Evolutionary conservation across 2,888 invertebrate genomes (phyloP).

Genomic region (Idaea straminata): DNA sequence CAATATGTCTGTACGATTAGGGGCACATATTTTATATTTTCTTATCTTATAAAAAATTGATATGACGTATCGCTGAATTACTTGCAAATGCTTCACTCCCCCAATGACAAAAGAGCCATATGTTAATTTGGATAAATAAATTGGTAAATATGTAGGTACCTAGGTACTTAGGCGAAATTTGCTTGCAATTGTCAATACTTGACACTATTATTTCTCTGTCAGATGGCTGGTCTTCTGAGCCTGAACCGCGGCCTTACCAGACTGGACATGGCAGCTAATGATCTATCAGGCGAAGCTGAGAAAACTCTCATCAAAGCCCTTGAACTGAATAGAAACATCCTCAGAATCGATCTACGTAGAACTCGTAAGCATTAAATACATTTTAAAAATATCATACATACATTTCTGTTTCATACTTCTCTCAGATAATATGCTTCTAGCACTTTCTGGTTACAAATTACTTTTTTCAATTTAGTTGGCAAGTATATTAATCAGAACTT

Average conservation of each 20-base stretch:
- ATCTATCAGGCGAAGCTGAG: conserved; percentile 80
- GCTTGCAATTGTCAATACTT: background rate
- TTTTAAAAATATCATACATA: background rate
- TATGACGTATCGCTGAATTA: background rate
- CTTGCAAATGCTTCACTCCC: background rate
- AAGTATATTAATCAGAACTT: background rate
- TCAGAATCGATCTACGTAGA: conserved; percentile 62
- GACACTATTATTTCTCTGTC: conserved; percentile 16
- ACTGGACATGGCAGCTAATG: conserved; percentile 80
- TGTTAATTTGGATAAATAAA: background rate
- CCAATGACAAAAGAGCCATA: background rate
- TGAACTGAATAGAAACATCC: conserved; percentile 58
- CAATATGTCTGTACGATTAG: background rate
- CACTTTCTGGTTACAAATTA: background rate
- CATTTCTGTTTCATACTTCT: background rate
- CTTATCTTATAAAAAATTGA: background rate
- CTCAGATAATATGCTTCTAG: too few species aligned
- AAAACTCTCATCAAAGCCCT: conserved; percentile 61
- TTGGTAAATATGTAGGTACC: background rate
- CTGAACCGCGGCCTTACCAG: conserved; percentile 75
- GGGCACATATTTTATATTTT: background rate
- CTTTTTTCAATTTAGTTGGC: background rate
- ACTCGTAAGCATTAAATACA: conserved; percentile 52
- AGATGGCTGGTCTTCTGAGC: conserved; percentile 77
- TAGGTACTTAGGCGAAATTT: background rate